Conservation (phyloP, 2,113 vertebrate species). For the Tichodroma muraria region DNA sequence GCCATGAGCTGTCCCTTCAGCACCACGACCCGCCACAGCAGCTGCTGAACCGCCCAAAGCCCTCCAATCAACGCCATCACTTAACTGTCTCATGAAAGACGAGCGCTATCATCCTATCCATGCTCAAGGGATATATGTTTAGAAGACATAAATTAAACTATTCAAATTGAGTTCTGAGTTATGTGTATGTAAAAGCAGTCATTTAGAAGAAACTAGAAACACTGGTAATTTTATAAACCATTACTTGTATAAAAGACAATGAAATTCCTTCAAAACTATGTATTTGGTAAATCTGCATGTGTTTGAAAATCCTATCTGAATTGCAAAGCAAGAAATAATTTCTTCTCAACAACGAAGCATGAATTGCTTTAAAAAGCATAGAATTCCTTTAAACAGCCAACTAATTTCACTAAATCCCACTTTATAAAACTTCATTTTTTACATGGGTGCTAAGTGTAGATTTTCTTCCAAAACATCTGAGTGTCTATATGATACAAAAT, state of each 20-base stretch:
- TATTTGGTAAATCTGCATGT: not conserved
- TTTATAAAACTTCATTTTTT: not conserved
- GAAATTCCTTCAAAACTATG: not conserved
- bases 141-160: not conserved
- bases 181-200: not conserved
- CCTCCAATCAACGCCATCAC: not conserved
- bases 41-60: rapidly evolving
- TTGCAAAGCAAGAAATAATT: not conserved
- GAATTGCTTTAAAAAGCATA: no score
- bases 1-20: slow-evolving; percentile 39
- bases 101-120: not conserved
- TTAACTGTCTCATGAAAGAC: not conserved
- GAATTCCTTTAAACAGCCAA: not conserved
- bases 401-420: not conserved
- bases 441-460: not conserved
- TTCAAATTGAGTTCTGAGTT: not conserved
- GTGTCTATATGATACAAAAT: not conserved
- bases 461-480: not conserved
- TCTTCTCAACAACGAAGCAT: not conserved
- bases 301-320: not conserved
- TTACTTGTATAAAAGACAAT: not conserved
- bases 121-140: not conserved
- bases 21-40: not conserved
- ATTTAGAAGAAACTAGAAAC: not conserved
- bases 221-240: not conserved